These are phyloP conservation scores for Peucedramus taeniatus DNA, from an alignment of 2,113 vertebrate species.

Conservation along the genomic window DNA sequence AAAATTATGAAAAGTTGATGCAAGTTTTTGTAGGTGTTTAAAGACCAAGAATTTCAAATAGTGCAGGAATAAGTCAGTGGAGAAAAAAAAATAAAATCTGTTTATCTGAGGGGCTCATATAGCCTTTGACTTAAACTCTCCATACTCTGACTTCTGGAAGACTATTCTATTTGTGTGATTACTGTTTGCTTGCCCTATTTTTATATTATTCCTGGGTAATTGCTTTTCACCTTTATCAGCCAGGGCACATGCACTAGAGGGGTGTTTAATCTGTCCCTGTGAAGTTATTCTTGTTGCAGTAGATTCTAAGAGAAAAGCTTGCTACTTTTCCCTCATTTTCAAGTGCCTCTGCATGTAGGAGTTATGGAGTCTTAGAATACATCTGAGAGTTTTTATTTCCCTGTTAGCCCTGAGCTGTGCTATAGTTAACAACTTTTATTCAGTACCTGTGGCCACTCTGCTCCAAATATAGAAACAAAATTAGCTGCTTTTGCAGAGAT, in stretches of 20 bases:
- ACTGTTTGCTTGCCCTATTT: background rate
- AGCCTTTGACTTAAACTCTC: background rate
- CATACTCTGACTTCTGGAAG: background rate
- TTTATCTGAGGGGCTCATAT: background rate
- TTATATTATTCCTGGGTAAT: background rate
- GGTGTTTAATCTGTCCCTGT: background rate
- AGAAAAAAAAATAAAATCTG: background rate
- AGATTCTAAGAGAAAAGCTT: background rate
- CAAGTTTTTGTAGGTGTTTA: background rate
- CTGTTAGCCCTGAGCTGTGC: background rate
- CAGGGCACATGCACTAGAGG: background rate
- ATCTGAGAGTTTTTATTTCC: background rate
- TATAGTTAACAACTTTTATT: conserved; percentile 15
- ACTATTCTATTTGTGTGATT: background rate
- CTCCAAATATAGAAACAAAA: background rate
- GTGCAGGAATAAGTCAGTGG: background rate
- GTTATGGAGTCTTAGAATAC: background rate
- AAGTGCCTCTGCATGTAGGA: background rate
- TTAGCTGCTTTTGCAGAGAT: background rate
- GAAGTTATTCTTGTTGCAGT: background rate
- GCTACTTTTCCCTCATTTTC: background rate
- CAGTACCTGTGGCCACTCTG: conserved; percentile 1
- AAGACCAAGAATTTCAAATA: background rate
- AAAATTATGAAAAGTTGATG: background rate
- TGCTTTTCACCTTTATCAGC: background rate